Evolutionary conservation across 2,888 invertebrate genomes (phyloP).

Genomic region (Coelogynopora nodosa): DNA sequence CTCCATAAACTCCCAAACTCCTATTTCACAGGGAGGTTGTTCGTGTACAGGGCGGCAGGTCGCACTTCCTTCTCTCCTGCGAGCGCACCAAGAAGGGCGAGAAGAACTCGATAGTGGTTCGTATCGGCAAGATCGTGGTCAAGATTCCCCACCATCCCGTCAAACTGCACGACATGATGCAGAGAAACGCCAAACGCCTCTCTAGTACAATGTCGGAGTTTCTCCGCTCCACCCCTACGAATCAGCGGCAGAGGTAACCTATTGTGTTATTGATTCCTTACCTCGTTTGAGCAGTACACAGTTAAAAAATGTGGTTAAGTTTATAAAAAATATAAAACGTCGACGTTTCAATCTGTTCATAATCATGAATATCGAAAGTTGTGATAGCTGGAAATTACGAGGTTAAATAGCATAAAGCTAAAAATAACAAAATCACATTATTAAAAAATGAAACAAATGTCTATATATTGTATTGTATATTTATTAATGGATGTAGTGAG

Average conservation of each 20-base stretch:
- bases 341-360: too few species aligned
- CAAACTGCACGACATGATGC: slow-evolving; percentile 92
- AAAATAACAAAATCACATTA: too few species aligned
- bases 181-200: slow-evolving; percentile 80
- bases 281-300: neutral
- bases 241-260: slow-evolving; percentile 22
- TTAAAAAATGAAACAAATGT: too few species aligned
- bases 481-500: too few species aligned
- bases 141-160: slow-evolving; percentile 98
- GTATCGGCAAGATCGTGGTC: slow-evolving; percentile 81
- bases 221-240: slow-evolving; percentile 47
- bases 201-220: slow-evolving; percentile 81
- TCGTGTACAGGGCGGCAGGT: slow-evolving; percentile 33
- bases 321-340: too few species aligned
- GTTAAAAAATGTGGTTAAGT: neutral
- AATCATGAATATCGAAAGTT: too few species aligned
- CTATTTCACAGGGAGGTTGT: slow-evolving; percentile 36
- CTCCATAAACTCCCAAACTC: neutral
- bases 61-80: slow-evolving; percentile 37
- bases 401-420: too few species aligned
- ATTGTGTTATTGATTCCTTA: neutral
- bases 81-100: slow-evolving; percentile 47
- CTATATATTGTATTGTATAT: too few species aligned
- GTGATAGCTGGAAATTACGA: too few species aligned
- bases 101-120: slow-evolving; percentile 76